Base-by-base conservation (phyloP, 2,113 vertebrate species). In the Channa argus region DNA sequence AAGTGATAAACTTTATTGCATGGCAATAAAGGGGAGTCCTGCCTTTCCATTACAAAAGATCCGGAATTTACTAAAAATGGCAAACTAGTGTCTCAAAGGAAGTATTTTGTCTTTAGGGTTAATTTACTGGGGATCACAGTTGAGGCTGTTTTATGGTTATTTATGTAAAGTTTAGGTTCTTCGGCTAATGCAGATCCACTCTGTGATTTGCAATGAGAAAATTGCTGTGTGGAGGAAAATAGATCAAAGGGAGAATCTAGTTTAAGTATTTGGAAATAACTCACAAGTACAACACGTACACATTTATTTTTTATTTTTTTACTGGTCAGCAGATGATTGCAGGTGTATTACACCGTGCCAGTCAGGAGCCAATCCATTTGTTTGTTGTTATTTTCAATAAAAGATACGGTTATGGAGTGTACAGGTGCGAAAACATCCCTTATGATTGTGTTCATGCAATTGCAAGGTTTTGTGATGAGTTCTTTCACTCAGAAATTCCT, bases 351-450 rank as follows among this genome's bases (percentile, higher is more conserved):
- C 24, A 24, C 24, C 24, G 62, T 75, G 55, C 73, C 53, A 64
- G 50, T 61, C 79, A 73, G 52, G 51, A 33, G 5, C 1, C 34
- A 45, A 58, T 69, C 63, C 50, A 62, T 80, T 79, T 74, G 60
- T 74, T 71, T 84, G 34, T 78, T 79, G 15, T 71, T 79, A n/a
- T n/a, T n/a, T n/a, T 84, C 46, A 83, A 83, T 88, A 82, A 53
- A 24, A 34, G 46, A 62, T 67, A 70, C 50, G 62, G 63, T 77
- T 75, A 78, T 15, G 24, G 49, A 15, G 44, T 58, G 8, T 55
- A 77, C 78, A 85, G 50, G 60, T 85, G 78, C 85, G 70, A 84
- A 82, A 88, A 78, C 68, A 39, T 61, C 63, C 70, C 12, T 33
- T 52, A 50, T 71, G 53, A 80, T 79, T 75, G 79, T 82, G 65